Base-by-base conservation (phyloP, 2,113 vertebrate genomes). In the Synchiropus splendidus region DNA sequence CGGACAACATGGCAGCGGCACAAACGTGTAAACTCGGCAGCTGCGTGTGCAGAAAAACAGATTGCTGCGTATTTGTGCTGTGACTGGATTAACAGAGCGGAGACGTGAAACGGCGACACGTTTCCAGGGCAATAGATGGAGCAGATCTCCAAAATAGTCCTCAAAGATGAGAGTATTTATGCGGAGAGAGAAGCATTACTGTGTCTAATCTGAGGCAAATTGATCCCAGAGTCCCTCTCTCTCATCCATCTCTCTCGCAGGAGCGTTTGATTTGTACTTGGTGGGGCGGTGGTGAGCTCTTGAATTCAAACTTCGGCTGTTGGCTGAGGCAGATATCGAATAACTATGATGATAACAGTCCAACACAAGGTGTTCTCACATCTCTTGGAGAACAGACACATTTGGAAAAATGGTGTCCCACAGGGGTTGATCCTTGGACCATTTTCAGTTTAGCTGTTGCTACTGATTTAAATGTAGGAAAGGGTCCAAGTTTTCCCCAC, bases 181-280 rank as follows among this genome's bases (percentile, higher is more conserved):
- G 58, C 61, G 53, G 53, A 66, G 64, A 81, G 82, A 80, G 58
- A 83, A 55, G 65, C 74, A 70, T 76, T 73, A 63, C 78, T 69
- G 67, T 59, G 75, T 66, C 67, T 85, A 72, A 82, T 85, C 79
- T 75, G 67, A 63, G 54, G 65, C 46, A 71, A 72, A 76, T 69
- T 67, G 62, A 80, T 79, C 75, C 57, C 32, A 36, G 49, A 61
- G 60, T 70, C 53, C 54, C 15, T 12, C 46, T 51, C 57, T 52
- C 62, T 60, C 74, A 73, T 79, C 67, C 48, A 67, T 66, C 76
- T n/a, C 54, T 58, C 37, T 30, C 39, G 49, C 43, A 53, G 42
- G 50, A 64, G 54, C 72, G 62, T 67, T 71, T 58, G 45, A 46
- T 72, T 70, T 48, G 57, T 67, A 48, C 21, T 56, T n/a, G 53